Evolutionary conservation across 2,797 vertebrate genomes (phyloP).

Genomic region (Selene dorsalis): DNA sequence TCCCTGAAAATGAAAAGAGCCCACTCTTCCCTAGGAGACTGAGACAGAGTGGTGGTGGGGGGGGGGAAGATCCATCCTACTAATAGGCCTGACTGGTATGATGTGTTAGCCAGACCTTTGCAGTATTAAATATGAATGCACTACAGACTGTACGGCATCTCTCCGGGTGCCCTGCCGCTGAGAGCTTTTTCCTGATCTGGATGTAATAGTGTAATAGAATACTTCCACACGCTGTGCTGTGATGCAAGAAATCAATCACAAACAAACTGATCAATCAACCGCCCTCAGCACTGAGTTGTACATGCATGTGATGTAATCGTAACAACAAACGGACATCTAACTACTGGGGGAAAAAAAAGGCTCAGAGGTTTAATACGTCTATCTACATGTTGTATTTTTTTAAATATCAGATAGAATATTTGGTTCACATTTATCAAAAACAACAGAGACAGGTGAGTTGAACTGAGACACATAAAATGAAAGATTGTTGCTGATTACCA

Average conservation of each 20-base stretch:
- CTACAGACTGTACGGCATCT: constrained; percentile 56
- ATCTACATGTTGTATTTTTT: too few relatives aligned
- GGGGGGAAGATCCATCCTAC: constrained; percentile 69
- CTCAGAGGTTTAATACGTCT: background rate
- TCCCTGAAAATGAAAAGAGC: constrained; percentile 67
- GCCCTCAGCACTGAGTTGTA: constrained; percentile 51
- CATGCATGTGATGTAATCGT: constrained; percentile 57
- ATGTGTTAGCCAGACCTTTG: constrained; percentile 75
- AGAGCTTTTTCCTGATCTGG: constrained; percentile 56
- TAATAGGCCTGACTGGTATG: constrained; percentile 74
- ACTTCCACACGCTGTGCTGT: constrained; percentile 65
- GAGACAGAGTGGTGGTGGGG: constrained; percentile 52
- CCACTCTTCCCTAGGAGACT: constrained; percentile 42
- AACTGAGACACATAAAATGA: background rate
- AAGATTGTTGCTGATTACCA: background rate
- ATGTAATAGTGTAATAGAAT: constrained; percentile 62
- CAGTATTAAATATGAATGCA: constrained; percentile 79
- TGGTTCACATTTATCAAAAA: background rate
- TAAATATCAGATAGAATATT: background rate
- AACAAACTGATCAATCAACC: constrained; percentile 65
- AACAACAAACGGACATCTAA: constrained; percentile 20
- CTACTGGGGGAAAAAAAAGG: background rate
- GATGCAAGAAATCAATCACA: constrained; percentile 70
- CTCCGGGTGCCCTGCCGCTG: constrained; percentile 47
- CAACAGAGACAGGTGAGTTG: background rate